Base-by-base conservation (phyloP, 2,797 vertebrate species). In the Argya squamiceps region DNA sequence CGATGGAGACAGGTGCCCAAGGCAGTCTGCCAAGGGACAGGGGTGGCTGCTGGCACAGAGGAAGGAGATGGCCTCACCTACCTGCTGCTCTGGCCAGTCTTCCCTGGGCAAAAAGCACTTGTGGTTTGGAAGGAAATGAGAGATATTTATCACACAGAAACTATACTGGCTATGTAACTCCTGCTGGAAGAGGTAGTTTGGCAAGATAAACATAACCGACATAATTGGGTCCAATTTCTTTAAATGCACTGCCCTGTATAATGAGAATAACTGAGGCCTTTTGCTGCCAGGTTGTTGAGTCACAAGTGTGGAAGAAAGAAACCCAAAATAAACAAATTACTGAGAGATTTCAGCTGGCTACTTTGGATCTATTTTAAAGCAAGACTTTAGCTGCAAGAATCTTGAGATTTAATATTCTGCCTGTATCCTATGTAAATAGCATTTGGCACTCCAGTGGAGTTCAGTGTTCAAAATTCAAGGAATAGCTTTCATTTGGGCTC, bases 301-400 rank as follows among this genome's bases (percentile, higher is more conserved):
- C 84, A 84, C 53, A 91, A 93, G 87, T 43, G 13, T 71, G 50
- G 62, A 81, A 88, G 84, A 68, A 92, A 86, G 49, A 92, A 93
- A 78, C 34, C 18, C 43, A 64, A 88, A 93, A 74, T 47, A 91
- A 92, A 64, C 58, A 79, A 73, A 47, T 70, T 76, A 89, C 32
- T 63, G 75, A 89, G 26, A n/a, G 22, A 4, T 37, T 97, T 87
- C n/a, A 77, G 27, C 56, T 88, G 63, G 30, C 20, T 92, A 27
- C 41, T 63, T 91, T 68, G 49, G 46, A 71, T 68, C 50, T n/a
- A 37, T 78, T 91, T 94, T 89, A 39, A 70, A 96, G 47, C 15
- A 44, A 74, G 50, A 32, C 21, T 89, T 89, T 11, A 91, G 30
- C 53, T 75, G 37, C 43, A 85, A 79, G 41, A 46, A n/a, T 73